These are phyloP conservation scores for Leptopterna dolabrata DNA, from an alignment of 2,888 invertebrate species.

Conservation along the genomic window DNA sequence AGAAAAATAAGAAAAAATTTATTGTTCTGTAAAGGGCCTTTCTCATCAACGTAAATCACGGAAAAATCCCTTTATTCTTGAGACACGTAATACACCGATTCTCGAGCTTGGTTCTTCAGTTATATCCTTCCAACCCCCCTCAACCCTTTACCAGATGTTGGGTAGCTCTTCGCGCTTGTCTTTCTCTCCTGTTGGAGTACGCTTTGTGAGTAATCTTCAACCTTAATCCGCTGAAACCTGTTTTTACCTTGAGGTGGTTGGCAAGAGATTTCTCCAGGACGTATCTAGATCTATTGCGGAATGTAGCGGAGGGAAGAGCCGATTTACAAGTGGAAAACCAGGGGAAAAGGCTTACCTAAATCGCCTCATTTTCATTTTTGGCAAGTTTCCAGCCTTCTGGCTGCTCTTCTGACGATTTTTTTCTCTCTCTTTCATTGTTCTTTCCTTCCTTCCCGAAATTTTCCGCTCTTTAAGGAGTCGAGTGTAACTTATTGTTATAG, in stretches of 20 bases:
- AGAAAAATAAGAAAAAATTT: too few species aligned
- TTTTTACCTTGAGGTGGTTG: background rate
- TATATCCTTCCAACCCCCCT: background rate
- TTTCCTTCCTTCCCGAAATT: background rate
- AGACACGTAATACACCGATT: background rate
- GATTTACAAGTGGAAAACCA: background rate
- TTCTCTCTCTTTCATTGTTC: background rate
- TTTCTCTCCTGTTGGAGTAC: too few species aligned
- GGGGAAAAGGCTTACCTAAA: slow-evolving; percentile 43
- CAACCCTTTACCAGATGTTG: background rate
- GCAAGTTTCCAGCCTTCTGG: background rate
- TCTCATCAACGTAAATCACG: background rate
- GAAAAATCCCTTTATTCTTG: background rate
- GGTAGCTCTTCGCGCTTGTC: background rate
- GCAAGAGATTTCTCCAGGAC: background rate
- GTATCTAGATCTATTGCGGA: background rate
- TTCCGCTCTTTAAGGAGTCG: background rate
- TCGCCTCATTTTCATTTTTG: slow-evolving; percentile 50
- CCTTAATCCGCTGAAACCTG: background rate
- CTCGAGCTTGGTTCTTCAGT: background rate
- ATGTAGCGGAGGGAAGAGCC: background rate
- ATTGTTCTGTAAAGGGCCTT: background rate
- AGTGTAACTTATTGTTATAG: background rate
- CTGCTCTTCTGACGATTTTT: background rate
- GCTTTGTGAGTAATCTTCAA: background rate